Evolutionary conservation across 2,888 invertebrate genomes (phyloP), one percentile per base, ranked within the genome.

Genomic region (Caenorhabditis sinica): DNA sequence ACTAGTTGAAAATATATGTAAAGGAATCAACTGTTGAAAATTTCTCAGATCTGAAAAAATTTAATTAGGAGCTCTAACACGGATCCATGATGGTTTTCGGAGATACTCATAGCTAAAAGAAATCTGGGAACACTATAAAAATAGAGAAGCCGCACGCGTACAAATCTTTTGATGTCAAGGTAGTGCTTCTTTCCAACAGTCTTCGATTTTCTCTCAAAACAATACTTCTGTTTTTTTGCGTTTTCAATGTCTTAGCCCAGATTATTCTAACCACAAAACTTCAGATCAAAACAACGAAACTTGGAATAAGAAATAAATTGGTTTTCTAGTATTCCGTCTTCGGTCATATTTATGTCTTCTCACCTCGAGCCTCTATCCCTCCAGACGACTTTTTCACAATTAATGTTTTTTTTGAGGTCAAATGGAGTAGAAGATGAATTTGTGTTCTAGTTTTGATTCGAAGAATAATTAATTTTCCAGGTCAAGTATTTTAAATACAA

Each of bases 361-460:
- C 40, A 33, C 40, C 30, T 20, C 23, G 63, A 43, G n/a, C 36
- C 40, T n/a, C n/a, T n/a, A n/a, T n/a, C 23, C 25, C 23, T 45
- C n/a, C 40, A 28, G n/a, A 51, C n/a, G 68, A 56, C 13, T 51
- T 40, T 23, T n/a, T 20, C 56, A 69, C 28, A 69, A 68, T 68
- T 68, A 36, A 33, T 56, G 56, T 56, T 56, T 69, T 49, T 68
- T 69, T 51, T 56, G 53, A 56, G 69, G 69, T 56, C 69, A 69
- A 56, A 56, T 69, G 23, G 40, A 69, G 69, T 69, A 40, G 25
- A 40, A 40, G 30, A 53, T 53, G 53, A 53, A 68, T 68, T 33
- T 30, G 20, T 66, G 65, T 45, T 8, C 43, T 63, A 25, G 23
- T 63, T 63, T 15, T 49, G 13, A 13, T 11, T 4, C 6, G 17